phyloP scores from a whole-genome alignment of 1,140 invertebrate genomes.

The Lucilia sericata region DNA sequence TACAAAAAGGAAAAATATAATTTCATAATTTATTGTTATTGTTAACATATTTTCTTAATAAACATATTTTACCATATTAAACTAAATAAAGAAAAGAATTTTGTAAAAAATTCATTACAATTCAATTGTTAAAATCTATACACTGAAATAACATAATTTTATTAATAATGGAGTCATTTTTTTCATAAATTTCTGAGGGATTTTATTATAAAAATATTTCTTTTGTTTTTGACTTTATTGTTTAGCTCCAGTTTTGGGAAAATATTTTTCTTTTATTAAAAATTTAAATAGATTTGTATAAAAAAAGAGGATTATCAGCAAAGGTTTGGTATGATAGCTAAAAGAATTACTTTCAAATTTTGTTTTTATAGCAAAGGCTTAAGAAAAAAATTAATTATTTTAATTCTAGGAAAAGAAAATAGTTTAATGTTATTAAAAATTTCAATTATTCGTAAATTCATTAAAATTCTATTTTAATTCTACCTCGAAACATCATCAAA shows the following conservation, averaged over 20 bases:
- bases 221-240: neutral
- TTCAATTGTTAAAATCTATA: too few species aligned
- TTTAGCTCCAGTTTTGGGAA: neutral
- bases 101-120: neutral
- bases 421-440: too few species aligned
- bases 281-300: neutral
- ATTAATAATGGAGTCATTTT: neutral
- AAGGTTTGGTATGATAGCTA: too few species aligned
- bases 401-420: too few species aligned
- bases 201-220: neutral
- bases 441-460: too few species aligned
- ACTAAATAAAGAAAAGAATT: neutral
- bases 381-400: too few species aligned
- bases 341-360: too few species aligned
- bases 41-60: constrained; percentile 20
- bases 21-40: neutral
- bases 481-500: too few species aligned
- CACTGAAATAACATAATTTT: neutral
- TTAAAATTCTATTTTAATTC: too few species aligned
- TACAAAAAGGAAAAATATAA: neutral
- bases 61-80: neutral
- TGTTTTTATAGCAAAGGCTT: too few species aligned
- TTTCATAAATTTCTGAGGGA: neutral
- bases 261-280: neutral
- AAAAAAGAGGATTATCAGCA: neutral